These are phyloP conservation scores for Cardinalis cardinalis DNA, from an alignment of 2,113 vertebrate genomes.

Conservation along the genomic window DNA sequence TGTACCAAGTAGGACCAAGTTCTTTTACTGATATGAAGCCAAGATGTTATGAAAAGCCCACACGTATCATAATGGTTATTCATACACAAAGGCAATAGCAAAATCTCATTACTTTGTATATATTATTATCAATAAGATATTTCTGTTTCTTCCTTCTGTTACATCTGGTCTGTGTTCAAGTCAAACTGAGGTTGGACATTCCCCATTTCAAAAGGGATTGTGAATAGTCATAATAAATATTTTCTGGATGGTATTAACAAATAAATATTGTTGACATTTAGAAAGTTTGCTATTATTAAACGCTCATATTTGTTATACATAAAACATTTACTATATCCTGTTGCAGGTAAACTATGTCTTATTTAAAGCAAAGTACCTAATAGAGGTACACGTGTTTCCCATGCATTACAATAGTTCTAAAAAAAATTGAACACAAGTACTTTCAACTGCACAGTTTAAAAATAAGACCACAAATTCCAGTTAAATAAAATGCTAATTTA, in stretches of 20 bases:
- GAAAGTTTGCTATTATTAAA: not conserved
- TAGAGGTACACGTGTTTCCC: not conserved
- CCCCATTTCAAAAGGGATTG: not conserved
- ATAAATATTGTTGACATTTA: not conserved
- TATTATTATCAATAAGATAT: not conserved
- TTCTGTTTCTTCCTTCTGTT: not conserved
- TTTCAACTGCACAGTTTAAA: not conserved
- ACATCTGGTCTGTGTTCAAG: not conserved
- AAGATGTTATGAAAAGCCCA: not conserved
- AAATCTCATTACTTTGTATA: not conserved
- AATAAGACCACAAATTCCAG: not conserved
- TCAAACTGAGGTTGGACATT: not conserved
- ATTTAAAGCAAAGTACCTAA: not conserved
- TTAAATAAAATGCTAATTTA: not conserved
- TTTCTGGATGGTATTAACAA: not conserved
- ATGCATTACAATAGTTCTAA: not conserved
- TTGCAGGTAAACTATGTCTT: not conserved
- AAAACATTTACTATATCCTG: not conserved
- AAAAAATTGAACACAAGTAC: not conserved
- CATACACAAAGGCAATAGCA: not conserved
- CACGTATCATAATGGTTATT: not conserved
- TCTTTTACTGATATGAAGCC: not conserved
- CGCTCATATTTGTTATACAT: not conserved
- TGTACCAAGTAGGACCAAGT: not conserved
- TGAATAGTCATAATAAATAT: not conserved